Evolutionary conservation across 2,113 vertebrate species (phyloP).

Genomic region (Pantherophis guttatus): DNA sequence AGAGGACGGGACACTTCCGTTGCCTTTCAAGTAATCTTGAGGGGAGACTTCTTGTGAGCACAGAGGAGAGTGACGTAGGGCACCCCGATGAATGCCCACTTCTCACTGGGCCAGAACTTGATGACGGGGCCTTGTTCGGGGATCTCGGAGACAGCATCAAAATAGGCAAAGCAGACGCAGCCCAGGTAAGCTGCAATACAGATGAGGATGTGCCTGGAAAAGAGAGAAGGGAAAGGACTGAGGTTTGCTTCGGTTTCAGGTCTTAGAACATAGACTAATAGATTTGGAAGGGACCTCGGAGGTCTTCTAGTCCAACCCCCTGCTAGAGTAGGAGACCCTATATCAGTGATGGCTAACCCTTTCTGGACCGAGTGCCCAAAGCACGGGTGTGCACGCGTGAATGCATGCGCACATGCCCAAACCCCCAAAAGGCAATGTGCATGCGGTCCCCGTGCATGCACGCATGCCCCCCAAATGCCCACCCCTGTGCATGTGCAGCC

Average conservation of each 20-base stretch:
- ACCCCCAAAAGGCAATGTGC: too few relatives aligned
- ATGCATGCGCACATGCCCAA: too few relatives aligned
- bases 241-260: not conserved
- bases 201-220: conserved; percentile 92
- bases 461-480: too few relatives aligned
- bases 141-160: conserved; percentile 90
- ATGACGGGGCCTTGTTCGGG: conserved; percentile 94
- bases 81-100: conserved; percentile 95
- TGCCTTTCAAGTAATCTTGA: conserved; percentile 88
- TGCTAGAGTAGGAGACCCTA: not conserved
- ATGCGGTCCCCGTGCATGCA: too few relatives aligned
- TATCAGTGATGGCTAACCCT: too few relatives aligned
- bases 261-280: not conserved
- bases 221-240: not conserved
- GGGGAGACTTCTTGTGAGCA: conserved; percentile 80
- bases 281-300: not conserved
- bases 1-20: not conserved
- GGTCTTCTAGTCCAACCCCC: not conserved
- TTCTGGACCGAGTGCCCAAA: too few relatives aligned
- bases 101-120: conserved; percentile 98
- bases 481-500: too few relatives aligned
- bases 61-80: conserved; percentile 92
- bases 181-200: conserved; percentile 94
- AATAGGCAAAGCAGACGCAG: conserved; percentile 97
- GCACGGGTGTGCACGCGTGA: too few relatives aligned